Evolutionary conservation across 2,888 invertebrate genomes (phyloP), one percentile per base, ranked within the genome.

Genomic region (Artemia sp.): DNA sequence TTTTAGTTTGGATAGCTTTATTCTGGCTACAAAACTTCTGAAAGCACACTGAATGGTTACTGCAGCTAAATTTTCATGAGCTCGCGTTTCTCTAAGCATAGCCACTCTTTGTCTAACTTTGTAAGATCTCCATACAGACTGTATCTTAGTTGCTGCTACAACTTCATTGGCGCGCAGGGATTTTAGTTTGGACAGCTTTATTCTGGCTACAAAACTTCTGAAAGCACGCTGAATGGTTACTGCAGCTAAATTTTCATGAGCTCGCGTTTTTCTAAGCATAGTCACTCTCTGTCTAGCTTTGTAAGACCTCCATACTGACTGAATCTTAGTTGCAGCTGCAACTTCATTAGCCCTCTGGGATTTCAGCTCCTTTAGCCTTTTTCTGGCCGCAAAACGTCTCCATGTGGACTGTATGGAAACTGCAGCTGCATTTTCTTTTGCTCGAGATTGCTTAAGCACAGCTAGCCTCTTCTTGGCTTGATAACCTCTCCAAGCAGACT

Each of bases 281-380:
- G n/a, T 58, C 9, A 58, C 64, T 58, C 24, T 58, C 64, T 58
- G n/a, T 58, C 24, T 58, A n/a, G 64, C 64, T 58, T 19, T 9
- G 8, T 19, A 8, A 19, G 38, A 38, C 8, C 58, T n/a, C 58
- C 58, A 58, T n/a, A 14, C 14, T 8, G 58, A 14, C 14, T 58
- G 58, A 1, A 58, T 58, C n/a, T 14, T 8, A 14, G 8, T 8
- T n/a, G 58, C 58, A 14, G 58, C 58, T n/a, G n/a, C 58, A 9
- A 14, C n/a, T 14, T 58, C n/a, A 14, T 14, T n/a, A 14, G n/a
- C n/a, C 14, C 9, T 58, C 58, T 9, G 58, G n/a, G n/a, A n/a
- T 8, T 58, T 58, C 9, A 58, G 24, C 8, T 10, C 24, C 64
- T 2, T 24, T 58, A n/a, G 64, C 24, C 24, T 24, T 24, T 58